Percentiles rank a stretch among this genome's conserved stretches.
Evolutionary conservation across 2,888 invertebrate species (phyloP).

Genomic region (Chromoteleia sp.): DNA sequence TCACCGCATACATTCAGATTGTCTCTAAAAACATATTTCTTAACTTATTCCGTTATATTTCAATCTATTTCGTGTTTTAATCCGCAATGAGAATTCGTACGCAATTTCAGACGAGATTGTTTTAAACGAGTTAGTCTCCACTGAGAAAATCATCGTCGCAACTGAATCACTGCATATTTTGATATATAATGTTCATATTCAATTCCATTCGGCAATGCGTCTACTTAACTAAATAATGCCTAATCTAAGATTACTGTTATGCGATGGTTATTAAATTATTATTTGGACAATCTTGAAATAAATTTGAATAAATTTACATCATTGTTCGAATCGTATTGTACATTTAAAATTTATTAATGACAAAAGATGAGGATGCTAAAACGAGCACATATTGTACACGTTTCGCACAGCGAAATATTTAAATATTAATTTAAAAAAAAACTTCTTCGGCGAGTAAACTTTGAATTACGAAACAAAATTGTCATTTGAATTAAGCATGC

Average conservation of each 20-base stretch:
- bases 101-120: constrained; percentile 34
- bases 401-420: too few relatives aligned
- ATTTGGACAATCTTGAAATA: background rate
- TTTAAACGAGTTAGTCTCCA: constrained; percentile 37
- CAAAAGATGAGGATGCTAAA: too few relatives aligned
- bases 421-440: too few relatives aligned
- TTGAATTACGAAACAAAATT: too few relatives aligned
- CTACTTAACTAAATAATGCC: background rate
- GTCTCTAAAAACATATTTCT: constrained; percentile 16
- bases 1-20: background rate
- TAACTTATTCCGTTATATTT: constrained; percentile 4
- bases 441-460: too few relatives aligned
- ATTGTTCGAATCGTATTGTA: background rate
- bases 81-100: constrained; percentile 25
- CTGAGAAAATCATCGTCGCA: constrained; percentile 30
- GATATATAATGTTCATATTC: constrained; percentile 17
- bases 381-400: too few relatives aligned
- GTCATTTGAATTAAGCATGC: too few relatives aligned
- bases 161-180: constrained; percentile 34
- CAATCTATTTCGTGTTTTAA: constrained; percentile 26
- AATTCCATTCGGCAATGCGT: background rate
- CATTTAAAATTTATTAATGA: too few relatives aligned
- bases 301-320: constrained; percentile 13
- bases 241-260: background rate
- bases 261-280: background rate